Percentiles rank a stretch among this genome's conserved stretches.
Evolutionary conservation across 2,888 invertebrate genomes (phyloP).

Genomic region (Geotrupes spiniger): DNA sequence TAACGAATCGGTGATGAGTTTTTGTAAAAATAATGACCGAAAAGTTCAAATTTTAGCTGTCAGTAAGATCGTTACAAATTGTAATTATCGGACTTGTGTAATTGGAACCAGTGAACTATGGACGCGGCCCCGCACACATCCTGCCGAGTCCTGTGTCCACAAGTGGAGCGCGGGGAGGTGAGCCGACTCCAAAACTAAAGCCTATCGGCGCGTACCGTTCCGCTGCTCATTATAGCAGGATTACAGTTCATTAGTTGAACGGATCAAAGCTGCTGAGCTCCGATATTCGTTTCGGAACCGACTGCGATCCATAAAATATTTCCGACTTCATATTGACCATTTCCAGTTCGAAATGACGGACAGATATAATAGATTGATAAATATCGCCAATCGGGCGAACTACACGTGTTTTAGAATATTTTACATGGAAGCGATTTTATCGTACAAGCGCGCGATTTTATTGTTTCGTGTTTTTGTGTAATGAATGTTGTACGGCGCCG

Average conservation of each 20-base stretch:
- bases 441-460: conserved; percentile 11
- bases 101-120: conserved; percentile 27
- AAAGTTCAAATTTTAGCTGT: no score
- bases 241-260: conserved; percentile 49
- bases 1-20: no score
- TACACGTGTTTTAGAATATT: conserved; percentile 26
- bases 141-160: conserved; percentile 10
- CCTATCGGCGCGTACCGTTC: conserved; percentile 31
- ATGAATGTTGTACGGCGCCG: no score
- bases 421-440: conserved; percentile 29
- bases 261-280: conserved; percentile 36
- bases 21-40: no score
- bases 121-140: conserved; percentile 22
- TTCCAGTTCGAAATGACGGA: conserved; percentile 20
- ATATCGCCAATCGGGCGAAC: conserved; percentile 20
- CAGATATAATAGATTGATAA: conserved; percentile 21
- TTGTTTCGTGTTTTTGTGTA: no score
- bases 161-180: conserved; percentile 9
- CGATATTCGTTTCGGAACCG: conserved; percentile 18
- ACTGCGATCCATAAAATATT: conserved; percentile 21
- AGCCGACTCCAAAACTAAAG: conserved; percentile 30
- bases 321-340: conserved; percentile 22
- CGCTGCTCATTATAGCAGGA: conserved; percentile 46
- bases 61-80: conserved; percentile 20
- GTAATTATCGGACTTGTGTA: conserved; percentile 31